Base-by-base conservation (phyloP, 35 echinoderm and acorn worm genomes). In the Holothuria glaberrima region DNA sequence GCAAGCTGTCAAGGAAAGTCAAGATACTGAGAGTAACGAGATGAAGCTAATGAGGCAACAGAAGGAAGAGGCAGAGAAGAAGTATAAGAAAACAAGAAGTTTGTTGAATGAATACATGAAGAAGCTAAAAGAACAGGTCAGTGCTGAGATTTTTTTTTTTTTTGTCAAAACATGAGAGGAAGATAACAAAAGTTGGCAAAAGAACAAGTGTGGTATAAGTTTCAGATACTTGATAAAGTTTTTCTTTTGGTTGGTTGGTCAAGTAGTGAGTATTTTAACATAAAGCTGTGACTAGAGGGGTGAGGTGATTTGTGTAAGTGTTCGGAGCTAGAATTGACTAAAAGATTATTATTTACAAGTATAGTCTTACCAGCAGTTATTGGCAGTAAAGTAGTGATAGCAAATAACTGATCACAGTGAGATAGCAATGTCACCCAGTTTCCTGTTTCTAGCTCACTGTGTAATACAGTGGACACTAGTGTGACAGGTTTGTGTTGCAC, bases 101-200 rank as follows among this genome's bases (percentile, higher is more conserved):
- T 31, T 93, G 84, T 54, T 99, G 72, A 93, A 99, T 93, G 97
- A 99, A 26, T 95, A 99, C 58, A 92, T 99, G 86, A 99, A 82
- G 88, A 90, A 95, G 68, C 91, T 99, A 1, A 94, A 93, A 72
- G 97, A 99, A 73, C 93, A 93, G 93, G 97, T 99, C 63, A 93
- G 93, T 26, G 44, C 59, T 41, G 36, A 41, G 36, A 41, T 4
- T 41, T 41, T 4, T n/a, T 65, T 65, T 29, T 4, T 65, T n/a
- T n/a, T 3, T 21, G 12, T n/a, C 2, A n/a, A 29, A 4, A 21
- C 12, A 29, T n/a, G 2, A 5, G 62, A n/a, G 12, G 62, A n/a
- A 29, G 28, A 12, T 65, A 65, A 65, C 2, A 41, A 41, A 41
- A 41, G 2, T 41, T 41, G 7, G 36, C 7, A 41, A 41, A 41